Evolutionary conservation across 2,888 invertebrate species (phyloP).

Genomic region (Polydrusus cervinus): DNA sequence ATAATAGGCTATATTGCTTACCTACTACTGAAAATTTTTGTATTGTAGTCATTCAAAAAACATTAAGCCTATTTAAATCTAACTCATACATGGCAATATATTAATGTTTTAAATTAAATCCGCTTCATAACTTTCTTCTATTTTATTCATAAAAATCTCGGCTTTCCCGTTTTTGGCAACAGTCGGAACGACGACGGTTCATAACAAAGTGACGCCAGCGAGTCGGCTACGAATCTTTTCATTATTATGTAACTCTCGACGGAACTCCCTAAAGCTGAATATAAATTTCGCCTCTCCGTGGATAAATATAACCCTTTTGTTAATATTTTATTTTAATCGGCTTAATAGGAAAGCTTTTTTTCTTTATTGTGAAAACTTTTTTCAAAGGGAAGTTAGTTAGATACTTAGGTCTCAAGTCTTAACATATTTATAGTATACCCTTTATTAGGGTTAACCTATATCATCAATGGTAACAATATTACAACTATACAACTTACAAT

Average conservation of each 20-base stretch:
- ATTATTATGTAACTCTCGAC: constrained; percentile 36
- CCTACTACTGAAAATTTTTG: too few species aligned
- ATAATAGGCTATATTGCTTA: too few species aligned
- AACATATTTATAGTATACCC: too few species aligned
- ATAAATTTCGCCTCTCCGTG: constrained; percentile 28
- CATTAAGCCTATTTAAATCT: background rate
- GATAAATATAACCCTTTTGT: constrained; percentile 27
- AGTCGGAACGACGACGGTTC: constrained; percentile 20
- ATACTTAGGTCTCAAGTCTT: background rate
- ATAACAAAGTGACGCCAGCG: constrained; percentile 36
- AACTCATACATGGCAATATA: background rate
- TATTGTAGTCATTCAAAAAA: too few species aligned
- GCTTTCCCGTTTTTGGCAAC: constrained; percentile 19
- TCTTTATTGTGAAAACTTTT: background rate
- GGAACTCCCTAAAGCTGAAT: constrained; percentile 38
- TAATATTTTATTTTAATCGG: constrained; percentile 38
- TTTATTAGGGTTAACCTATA: too few species aligned
- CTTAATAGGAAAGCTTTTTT: constrained; percentile 20
- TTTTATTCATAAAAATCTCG: constrained; percentile 22
- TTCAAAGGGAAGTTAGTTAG: background rate
- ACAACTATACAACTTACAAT: too few species aligned
- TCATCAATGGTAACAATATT: too few species aligned
- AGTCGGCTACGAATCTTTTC: constrained; percentile 39
- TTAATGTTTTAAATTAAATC: constrained; percentile 18
- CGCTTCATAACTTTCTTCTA: constrained; percentile 10